Conservation (phyloP, 1,140 invertebrate species). For the Megalonaias nervosa region DNA sequence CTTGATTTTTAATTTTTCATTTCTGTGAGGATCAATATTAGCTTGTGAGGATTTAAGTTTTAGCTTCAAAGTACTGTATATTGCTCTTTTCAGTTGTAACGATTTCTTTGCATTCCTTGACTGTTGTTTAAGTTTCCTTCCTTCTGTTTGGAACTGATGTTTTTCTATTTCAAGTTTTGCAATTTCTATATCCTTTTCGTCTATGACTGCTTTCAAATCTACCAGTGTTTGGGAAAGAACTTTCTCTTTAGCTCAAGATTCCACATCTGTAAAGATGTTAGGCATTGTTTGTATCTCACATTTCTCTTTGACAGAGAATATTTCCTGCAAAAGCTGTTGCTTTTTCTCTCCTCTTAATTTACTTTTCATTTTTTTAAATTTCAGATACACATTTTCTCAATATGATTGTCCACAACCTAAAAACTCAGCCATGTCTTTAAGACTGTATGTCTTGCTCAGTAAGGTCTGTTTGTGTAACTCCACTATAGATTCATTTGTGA, state of each 20-base stretch:
- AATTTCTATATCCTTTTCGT: too few species aligned
- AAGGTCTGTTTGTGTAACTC: constrained; percentile 4
- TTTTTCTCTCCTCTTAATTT: background rate
- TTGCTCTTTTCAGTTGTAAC: constrained; percentile 20
- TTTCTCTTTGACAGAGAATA: background rate
- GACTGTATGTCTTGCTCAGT: background rate
- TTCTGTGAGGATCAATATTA: background rate
- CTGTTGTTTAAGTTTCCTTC: constrained; percentile 15
- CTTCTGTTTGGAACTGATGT: constrained; percentile 14
- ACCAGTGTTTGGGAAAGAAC: too few species aligned
- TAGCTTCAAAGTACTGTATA: constrained; percentile 14
- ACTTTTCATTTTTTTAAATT: too few species aligned
- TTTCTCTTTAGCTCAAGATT: too few species aligned
- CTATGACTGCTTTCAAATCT: too few species aligned
- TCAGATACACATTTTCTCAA: too few species aligned
- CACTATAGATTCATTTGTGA: constrained; percentile 11
- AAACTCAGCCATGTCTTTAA: constrained; percentile 3
- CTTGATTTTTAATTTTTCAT: constrained; percentile 12
- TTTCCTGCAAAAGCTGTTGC: constrained; percentile 4
- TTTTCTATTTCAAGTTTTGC: too few species aligned
- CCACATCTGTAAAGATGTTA: constrained; percentile 8
- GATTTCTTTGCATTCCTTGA: constrained; percentile 2
- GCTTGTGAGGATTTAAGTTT: constrained; percentile 1
- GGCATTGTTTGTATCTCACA: constrained; percentile 11
- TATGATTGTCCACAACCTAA: background rate